Evolutionary conservation across 2,888 invertebrate genomes (phyloP), one percentile per base, ranked within the genome.

Genomic region (Chrysolina americana): DNA sequence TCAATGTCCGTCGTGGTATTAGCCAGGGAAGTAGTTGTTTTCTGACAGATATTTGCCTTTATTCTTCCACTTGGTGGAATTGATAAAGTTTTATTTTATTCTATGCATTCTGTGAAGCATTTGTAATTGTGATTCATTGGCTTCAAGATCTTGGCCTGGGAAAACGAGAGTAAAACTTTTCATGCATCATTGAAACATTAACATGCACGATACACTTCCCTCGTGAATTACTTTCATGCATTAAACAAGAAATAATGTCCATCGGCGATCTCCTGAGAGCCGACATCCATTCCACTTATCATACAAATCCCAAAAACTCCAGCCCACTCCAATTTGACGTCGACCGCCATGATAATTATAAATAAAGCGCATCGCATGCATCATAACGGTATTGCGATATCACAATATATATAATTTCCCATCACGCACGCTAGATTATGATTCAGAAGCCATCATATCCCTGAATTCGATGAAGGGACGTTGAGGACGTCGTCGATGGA

Each of bases 371-470:
- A 75, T 80, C 76, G 78, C 76, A 80, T 81, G 79, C 78, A 76
- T 79, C 77, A 78, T 74, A 77, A 79, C 68, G 63, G 56, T 56
- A 44, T 62, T 65, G 74, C 70, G 65, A 75, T 77, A 77, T 76
- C 77, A 76, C 79, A 83, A 82, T 85, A 84, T 83, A 85, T 82
- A 84, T 84, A 85, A 85, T 84, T 85, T 83, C 82, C 80, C 83
- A 84, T 85, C 83, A 84, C 82, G 84, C 83, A 82, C 83, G 80
- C 82, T 47, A 81, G 81, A 84, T 85, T 84, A 85, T 84, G 85
- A 85, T 85, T 85, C 84, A 84, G 84, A 82, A 82, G 76, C 83
- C 82, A 85, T 84, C 83, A 84, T 84, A 84, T 84, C 83, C 83
- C 82, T 84, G 82, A 84, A 83, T 84, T 81, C 80, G 75, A 75